phyloP scores from a whole-genome alignment of 2,888 invertebrate genomes.

The Polydrusus pterygomalis region DNA sequence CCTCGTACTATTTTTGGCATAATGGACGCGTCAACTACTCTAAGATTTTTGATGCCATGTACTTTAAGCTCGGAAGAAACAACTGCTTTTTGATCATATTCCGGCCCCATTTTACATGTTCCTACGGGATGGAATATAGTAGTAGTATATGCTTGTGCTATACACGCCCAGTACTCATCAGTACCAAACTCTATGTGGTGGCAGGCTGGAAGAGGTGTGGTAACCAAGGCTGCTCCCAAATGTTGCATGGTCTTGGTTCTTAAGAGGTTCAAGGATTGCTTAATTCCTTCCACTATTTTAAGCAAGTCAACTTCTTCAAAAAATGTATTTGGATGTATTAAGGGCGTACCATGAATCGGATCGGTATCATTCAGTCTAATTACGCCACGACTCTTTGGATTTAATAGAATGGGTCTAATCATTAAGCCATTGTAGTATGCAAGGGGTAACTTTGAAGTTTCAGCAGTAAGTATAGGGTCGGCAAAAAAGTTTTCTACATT shows the following conservation, averaged over 20 bases:
- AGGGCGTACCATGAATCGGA: conserved; percentile 82
- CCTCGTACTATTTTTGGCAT: conserved; percentile 77
- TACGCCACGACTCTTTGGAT: conserved; percentile 79
- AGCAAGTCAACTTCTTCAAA: conserved; percentile 78
- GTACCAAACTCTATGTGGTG: conserved; percentile 75
- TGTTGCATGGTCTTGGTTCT: conserved; percentile 76
- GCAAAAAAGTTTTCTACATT: conserved; percentile 76
- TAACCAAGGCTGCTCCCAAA: conserved; percentile 76
- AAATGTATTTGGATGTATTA: conserved; percentile 83
- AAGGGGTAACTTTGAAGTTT: conserved; percentile 74
- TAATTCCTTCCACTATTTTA: conserved; percentile 77
- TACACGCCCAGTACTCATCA: conserved; percentile 80
- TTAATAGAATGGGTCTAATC: conserved; percentile 77
- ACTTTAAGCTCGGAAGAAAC: conserved; percentile 79
- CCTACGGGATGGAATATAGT: conserved; percentile 83
- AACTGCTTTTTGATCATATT: conserved; percentile 77
- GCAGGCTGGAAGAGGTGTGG: conserved; percentile 77
- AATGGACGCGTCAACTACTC: conserved; percentile 81
- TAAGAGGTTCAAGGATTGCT: conserved; percentile 76
- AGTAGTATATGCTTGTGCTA: conserved; percentile 79
- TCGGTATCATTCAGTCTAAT: conserved; percentile 79
- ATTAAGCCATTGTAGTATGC: conserved; percentile 79
- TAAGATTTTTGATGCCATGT: conserved; percentile 77
- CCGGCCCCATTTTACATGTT: conserved; percentile 83
- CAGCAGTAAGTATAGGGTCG: conserved; percentile 73